A percentile compares a stretch with the other conserved stretches of the same genome.
Evolutionary conservation across 1,140 invertebrate genomes (phyloP).

Genomic region (Drosophila santomea): DNA sequence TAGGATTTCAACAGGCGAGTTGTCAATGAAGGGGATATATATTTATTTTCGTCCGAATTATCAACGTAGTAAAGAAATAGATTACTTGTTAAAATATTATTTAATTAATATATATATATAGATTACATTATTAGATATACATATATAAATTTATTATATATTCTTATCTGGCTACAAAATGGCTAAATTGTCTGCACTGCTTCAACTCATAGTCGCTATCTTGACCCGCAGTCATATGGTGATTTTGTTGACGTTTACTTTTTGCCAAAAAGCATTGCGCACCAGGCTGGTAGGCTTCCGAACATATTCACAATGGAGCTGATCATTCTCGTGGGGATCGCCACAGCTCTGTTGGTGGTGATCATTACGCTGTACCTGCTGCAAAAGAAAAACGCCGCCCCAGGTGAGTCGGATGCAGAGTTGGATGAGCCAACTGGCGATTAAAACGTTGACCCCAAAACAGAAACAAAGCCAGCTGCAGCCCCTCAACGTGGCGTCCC

Average conservation of each 20-base stretch:
- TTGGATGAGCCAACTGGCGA: too few relatives aligned
- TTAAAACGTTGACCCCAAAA: conserved; percentile 1
- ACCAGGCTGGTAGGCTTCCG: conserved; percentile 5
- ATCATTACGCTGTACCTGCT: conserved; percentile 85
- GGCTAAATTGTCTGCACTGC: background rate
- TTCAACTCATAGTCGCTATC: background rate
- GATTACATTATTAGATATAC: too few relatives aligned
- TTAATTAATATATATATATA: too few relatives aligned
- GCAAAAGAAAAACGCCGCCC: conserved; percentile 70
- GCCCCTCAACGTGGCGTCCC: conserved; percentile 75
- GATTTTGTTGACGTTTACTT: conserved; percentile 78
- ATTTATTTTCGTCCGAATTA: too few relatives aligned
- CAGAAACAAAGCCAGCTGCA: conserved; percentile 62
- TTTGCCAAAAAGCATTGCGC: conserved; percentile 30
- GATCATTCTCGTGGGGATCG: conserved; percentile 85
- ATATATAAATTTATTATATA: too few relatives aligned
- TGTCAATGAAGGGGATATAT: too few relatives aligned
- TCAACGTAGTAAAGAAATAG: too few relatives aligned
- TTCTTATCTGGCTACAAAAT: background rate
- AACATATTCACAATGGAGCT: conserved; percentile 84
- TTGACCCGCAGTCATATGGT: conserved; percentile 6
- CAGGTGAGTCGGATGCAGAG: conserved; percentile 30
- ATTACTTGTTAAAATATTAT: too few relatives aligned
- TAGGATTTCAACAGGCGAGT: too few relatives aligned
- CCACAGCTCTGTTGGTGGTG: conserved; percentile 84